Evolutionary conservation across 2,888 invertebrate species (phyloP).

Genomic region (Abscondita cerata): DNA sequence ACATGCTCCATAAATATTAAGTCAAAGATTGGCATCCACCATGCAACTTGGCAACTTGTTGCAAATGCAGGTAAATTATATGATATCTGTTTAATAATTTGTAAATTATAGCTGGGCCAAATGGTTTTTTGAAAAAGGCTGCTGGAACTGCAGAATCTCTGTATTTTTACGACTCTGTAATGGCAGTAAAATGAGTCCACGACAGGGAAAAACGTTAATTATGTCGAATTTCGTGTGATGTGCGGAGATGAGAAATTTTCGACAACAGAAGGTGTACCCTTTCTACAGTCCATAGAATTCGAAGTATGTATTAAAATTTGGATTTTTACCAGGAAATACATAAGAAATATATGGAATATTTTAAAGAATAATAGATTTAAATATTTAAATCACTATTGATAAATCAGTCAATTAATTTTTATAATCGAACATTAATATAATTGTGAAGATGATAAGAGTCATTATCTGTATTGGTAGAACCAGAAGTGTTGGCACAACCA

Average conservation of each 20-base stretch:
- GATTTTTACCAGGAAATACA: slow-evolving; percentile 1
- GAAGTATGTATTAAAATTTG: not conserved
- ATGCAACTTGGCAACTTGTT: not conserved
- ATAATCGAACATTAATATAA: too few relatives aligned
- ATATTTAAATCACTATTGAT: not conserved
- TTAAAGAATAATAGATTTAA: not conserved
- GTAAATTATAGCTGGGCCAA: too few relatives aligned
- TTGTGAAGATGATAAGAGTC: too few relatives aligned
- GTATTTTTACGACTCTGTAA: not conserved
- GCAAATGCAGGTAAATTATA: too few relatives aligned
- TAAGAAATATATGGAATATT: not conserved
- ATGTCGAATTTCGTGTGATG: not conserved
- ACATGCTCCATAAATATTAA: slow-evolving; percentile 1
- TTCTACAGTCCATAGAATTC: not conserved
- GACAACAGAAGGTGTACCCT: too few relatives aligned
- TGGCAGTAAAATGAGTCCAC: too few relatives aligned
- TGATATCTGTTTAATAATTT: too few relatives aligned
- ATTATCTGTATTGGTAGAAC: too few relatives aligned
- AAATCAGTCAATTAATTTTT: too few relatives aligned
- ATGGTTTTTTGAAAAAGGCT: too few relatives aligned
- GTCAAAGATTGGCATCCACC: slow-evolving; percentile 3
- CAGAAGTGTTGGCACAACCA: too few relatives aligned
- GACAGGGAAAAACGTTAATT: not conserved
- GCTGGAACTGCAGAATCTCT: not conserved
- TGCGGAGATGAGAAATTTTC: not conserved